Conservation (phyloP, 1,140 invertebrate genomes). For the Mesaphorura yosii region DNA sequence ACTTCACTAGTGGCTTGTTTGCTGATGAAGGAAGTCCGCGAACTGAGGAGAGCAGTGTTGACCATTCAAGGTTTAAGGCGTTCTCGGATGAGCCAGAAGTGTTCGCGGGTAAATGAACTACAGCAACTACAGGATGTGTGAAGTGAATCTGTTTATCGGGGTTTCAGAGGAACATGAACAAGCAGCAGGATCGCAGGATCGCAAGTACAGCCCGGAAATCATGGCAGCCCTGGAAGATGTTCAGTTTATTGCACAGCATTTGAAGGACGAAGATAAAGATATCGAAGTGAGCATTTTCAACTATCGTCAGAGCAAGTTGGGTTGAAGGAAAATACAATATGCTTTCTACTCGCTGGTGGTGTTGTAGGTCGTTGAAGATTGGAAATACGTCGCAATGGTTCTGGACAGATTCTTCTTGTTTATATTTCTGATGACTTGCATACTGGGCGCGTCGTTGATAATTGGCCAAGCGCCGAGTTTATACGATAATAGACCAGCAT, state of each 20-base stretch:
- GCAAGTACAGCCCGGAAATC: slow-evolving; percentile 70
- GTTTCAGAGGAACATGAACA: too few species aligned
- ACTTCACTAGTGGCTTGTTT: too few species aligned
- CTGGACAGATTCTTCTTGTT: slow-evolving; percentile 91
- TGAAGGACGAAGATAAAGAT: slow-evolving; percentile 87
- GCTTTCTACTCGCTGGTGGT: too few species aligned
- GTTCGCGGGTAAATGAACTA: too few species aligned
- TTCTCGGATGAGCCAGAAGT: slow-evolving; percentile 31
- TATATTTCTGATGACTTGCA: slow-evolving; percentile 87
- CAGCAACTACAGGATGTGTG: too few species aligned
- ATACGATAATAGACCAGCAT: slow-evolving; percentile 82
- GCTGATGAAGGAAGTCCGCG: slow-evolving; percentile 30
- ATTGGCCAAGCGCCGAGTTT: slow-evolving; percentile 91
- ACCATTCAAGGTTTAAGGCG: slow-evolving; percentile 30
- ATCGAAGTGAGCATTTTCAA: slow-evolving; percentile 84
- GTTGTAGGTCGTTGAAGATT: slow-evolving; percentile 80
- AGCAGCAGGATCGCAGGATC: slow-evolving; percentile 55
- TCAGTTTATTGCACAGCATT: slow-evolving; percentile 91
- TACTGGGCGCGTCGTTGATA: slow-evolving; percentile 79
- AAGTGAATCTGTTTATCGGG: too few species aligned
- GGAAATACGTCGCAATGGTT: slow-evolving; percentile 99
- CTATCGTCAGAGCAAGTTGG: background rate
- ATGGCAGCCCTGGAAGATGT: slow-evolving; percentile 84
- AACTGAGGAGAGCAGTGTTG: slow-evolving; percentile 30
- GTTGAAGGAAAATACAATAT: too few species aligned